Evolutionary conservation across 2,888 invertebrate species (phyloP).

Genomic region (Spatulosminthurus flaviceps): DNA sequence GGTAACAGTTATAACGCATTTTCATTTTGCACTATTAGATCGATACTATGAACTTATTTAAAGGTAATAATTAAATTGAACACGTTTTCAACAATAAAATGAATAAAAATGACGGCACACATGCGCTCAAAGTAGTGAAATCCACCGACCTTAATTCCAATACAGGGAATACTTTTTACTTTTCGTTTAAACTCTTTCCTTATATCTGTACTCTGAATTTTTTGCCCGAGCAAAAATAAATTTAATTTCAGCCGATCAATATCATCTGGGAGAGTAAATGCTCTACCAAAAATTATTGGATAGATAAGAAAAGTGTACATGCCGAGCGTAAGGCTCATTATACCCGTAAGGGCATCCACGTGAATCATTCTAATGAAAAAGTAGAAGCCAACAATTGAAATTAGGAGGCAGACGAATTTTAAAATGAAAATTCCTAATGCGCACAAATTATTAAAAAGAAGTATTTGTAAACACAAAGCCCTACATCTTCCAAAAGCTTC

Average conservation of each 20-base stretch:
- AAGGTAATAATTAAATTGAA: too few relatives aligned
- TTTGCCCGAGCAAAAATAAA: too few relatives aligned
- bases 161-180: not conserved
- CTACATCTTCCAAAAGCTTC: not conserved
- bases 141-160: not conserved
- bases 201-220: too few relatives aligned
- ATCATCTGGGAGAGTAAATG: slow-evolving; percentile 3
- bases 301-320: not conserved
- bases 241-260: not conserved
- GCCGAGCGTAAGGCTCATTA: not conserved
- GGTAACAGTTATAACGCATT: too few relatives aligned
- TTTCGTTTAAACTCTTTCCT: not conserved
- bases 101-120: not conserved
- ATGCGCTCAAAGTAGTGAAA: not conserved
- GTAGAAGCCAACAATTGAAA: slow-evolving; percentile 1
- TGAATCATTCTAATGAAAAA: not conserved
- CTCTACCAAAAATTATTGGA: slow-evolving; percentile 1
- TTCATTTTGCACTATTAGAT: too few relatives aligned
- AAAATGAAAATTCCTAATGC: not conserved
- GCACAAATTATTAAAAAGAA: not conserved
- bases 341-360: not conserved
- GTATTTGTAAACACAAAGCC: not conserved
- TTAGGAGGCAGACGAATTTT: not conserved
- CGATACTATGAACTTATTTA: too few relatives aligned
- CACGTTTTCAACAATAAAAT: not conserved